Evolutionary conservation across 1,140 invertebrate genomes (phyloP).

Genomic region (Magallana gigas): DNA sequence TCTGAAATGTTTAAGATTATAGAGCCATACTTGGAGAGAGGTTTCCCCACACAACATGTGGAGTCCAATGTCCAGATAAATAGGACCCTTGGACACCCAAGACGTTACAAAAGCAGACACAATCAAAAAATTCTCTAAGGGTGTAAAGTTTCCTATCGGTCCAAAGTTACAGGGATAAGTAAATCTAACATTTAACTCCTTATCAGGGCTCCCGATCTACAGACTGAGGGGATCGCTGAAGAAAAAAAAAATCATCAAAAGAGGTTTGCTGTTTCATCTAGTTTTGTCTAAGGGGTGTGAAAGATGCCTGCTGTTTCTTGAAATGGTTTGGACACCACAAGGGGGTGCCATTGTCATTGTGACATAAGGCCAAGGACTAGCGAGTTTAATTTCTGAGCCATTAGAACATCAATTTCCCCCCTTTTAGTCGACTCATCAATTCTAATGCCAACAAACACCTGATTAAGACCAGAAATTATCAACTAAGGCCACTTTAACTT

Average conservation of each 20-base stretch:
- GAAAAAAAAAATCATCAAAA: slow-evolving; percentile 6
- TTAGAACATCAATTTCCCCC: slow-evolving; percentile 20
- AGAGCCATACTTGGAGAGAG: background rate
- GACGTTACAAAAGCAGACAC: slow-evolving; percentile 19
- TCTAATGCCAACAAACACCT: background rate
- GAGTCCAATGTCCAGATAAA: slow-evolving; percentile 21
- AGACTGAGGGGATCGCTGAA: slow-evolving; percentile 4
- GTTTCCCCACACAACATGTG: background rate
- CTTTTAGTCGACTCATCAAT: slow-evolving; percentile 18
- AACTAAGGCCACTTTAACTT: background rate
- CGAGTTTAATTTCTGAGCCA: background rate
- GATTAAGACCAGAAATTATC: slow-evolving; percentile 2
- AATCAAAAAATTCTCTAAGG: slow-evolving; percentile 5
- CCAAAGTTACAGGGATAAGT: slow-evolving; percentile 20
- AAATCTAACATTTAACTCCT: slow-evolving; percentile 9
- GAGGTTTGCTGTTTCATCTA: background rate
- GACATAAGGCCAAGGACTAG: slow-evolving; percentile 8
- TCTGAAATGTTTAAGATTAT: background rate
- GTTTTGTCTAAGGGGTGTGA: slow-evolving; percentile 22
- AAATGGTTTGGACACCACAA: slow-evolving; percentile 9
- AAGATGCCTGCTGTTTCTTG: background rate
- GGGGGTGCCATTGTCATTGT: slow-evolving; percentile 6
- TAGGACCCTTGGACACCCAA: slow-evolving; percentile 17
- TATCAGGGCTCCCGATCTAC: background rate
- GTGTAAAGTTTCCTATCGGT: slow-evolving; percentile 18